phyloP scores from a whole-genome alignment of 23 tunicate genomes.

The Clavelina lepadiformis region DNA sequence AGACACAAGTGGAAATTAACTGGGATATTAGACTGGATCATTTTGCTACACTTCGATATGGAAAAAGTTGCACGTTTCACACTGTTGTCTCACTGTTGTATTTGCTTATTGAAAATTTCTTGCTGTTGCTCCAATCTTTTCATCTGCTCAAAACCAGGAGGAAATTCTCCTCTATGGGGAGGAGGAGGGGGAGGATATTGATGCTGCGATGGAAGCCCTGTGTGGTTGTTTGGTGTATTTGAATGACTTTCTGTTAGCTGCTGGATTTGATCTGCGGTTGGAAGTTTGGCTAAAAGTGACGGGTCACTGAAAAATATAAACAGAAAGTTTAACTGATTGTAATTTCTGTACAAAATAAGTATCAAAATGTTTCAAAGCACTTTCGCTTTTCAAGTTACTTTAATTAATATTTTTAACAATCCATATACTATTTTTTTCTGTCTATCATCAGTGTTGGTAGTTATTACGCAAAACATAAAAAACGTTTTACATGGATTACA shows the following conservation, averaged over 20 bases:
- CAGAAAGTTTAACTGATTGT: neutral
- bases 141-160: conserved; percentile 21
- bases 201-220: too few species aligned
- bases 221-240: too few species aligned
- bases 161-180: too few species aligned
- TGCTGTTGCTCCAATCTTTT: conserved; percentile 56
- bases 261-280: conserved; percentile 80
- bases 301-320: conserved; percentile 39
- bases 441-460: too few species aligned
- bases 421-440: too few species aligned
- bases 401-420: too few species aligned
- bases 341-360: neutral
- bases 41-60: neutral
- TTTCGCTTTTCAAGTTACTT: too few species aligned
- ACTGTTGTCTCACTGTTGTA: conserved; percentile 52
- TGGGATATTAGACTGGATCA: too few species aligned
- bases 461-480: too few species aligned
- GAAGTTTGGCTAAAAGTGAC: conserved; percentile 56
- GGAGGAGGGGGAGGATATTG: too few species aligned
- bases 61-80: neutral
- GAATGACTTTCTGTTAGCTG: conserved; percentile 37
- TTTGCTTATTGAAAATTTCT: conserved; percentile 64
- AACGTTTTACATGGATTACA: too few species aligned
- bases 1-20: neutral
- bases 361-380: too few species aligned